A percentile compares a stretch with the other conserved stretches of the same genome.
Conservation (phyloP, 1,140 invertebrate genomes). For the Mactra quadrangularis region DNA sequence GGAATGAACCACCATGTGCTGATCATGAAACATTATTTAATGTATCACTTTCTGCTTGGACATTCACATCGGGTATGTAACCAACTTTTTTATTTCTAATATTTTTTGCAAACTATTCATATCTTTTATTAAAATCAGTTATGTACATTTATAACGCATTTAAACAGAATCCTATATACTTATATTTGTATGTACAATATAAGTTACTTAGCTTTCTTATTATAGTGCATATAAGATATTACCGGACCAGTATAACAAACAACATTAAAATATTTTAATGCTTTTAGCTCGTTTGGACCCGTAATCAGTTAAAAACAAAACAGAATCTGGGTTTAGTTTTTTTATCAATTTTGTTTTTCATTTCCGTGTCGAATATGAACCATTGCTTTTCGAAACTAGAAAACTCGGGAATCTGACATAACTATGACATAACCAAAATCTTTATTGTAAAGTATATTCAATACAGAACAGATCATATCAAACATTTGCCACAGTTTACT, state of each 20-base stretch:
- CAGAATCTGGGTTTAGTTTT: too few species aligned
- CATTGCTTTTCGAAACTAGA: neutral
- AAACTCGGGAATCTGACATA: neutral
- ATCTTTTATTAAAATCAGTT: neutral
- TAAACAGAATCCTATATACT: neutral
- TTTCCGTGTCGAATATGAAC: neutral
- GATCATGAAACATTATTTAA: conserved; percentile 23
- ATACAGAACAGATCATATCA: too few species aligned
- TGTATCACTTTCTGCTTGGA: conserved; percentile 55
- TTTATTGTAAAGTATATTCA: too few species aligned
- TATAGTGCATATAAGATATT: neutral
- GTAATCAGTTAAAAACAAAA: too few species aligned
- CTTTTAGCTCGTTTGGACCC: too few species aligned
- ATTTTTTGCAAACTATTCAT: neutral
- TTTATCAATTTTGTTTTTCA: too few species aligned
- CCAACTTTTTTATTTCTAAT: neutral
- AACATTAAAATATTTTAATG: too few species aligned
- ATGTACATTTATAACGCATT: neutral
- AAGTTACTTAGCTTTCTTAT: neutral
- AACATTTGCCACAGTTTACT: too few species aligned
- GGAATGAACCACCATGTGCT: conserved; percentile 50
- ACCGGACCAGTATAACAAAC: neutral
- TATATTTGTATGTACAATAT: neutral
- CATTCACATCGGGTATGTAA: conserved; percentile 43
- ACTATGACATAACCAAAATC: too few species aligned